These are phyloP conservation scores for Hemicrepidius hirtus DNA, from an alignment of 2,888 invertebrate species.

Conservation along the genomic window DNA sequence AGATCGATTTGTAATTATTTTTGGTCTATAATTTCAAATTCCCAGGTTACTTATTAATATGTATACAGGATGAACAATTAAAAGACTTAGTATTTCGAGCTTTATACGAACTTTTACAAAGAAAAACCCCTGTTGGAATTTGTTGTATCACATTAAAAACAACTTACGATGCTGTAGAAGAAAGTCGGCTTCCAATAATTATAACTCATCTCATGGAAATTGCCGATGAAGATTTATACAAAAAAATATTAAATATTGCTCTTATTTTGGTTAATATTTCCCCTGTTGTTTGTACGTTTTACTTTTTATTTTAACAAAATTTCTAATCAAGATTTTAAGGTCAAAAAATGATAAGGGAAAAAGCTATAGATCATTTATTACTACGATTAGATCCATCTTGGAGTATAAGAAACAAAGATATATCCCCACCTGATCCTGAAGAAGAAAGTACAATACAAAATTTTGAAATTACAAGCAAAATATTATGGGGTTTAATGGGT, in stretches of 20 bases:
- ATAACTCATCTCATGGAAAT: slow-evolving; percentile 64
- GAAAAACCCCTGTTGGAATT: slow-evolving; percentile 5
- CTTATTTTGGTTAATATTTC: slow-evolving; percentile 63
- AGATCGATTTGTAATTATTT: too few species aligned
- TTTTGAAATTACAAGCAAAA: slow-evolving; percentile 51
- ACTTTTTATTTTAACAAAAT: not conserved
- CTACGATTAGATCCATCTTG: slow-evolving; percentile 66
- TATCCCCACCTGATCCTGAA: slow-evolving; percentile 52
- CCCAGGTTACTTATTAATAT: slow-evolving; percentile 60
- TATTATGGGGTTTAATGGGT: slow-evolving; percentile 56
- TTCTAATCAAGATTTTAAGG: slow-evolving; percentile 61
- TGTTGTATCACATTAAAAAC: slow-evolving; percentile 52
- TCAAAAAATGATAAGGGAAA: slow-evolving; percentile 65
- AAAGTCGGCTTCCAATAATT: slow-evolving; percentile 67
- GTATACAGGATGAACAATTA: slow-evolving; percentile 48
- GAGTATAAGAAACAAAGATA: slow-evolving; percentile 55
- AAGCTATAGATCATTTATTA: slow-evolving; percentile 66
- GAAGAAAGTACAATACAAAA: slow-evolving; percentile 42
- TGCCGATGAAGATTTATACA: slow-evolving; percentile 63
- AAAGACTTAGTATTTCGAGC: slow-evolving; percentile 33
- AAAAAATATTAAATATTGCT: slow-evolving; percentile 63
- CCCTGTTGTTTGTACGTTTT: slow-evolving; percentile 64
- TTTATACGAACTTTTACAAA: slow-evolving; percentile 36
- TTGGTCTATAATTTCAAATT: slow-evolving; percentile 46
- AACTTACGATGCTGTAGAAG: slow-evolving; percentile 62